Evolutionary conservation across 2,797 vertebrate genomes (phyloP), one percentile per base, ranked within the genome.

Genomic region (Neosalanx taihuensis): DNA sequence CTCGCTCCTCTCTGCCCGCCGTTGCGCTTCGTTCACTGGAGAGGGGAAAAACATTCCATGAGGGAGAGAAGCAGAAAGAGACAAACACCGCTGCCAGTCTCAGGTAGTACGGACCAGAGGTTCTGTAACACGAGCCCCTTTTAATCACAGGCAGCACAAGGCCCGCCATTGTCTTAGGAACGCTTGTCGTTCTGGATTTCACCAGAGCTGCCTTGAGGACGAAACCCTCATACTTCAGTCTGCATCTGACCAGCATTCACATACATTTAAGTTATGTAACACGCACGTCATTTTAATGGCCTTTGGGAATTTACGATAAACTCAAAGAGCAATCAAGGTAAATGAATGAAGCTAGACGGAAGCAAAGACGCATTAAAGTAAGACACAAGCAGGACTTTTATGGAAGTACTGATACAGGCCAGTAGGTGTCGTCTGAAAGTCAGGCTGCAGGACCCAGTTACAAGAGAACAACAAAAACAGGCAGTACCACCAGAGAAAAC

Each of bases 21-120:
- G 92, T 77, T 96, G 95, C 2, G 89, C 91, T 89, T 99, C 97
- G 9, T 97, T 97, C 90, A 92, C 97, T 99, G 89, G 9, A 49
- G 59, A 69, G 69, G 63, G 77, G 83, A 73, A 15, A 81, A 30
- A 70, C 78, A 85, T 82, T 85, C 85, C 73, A 57, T 87, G 31
- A 87, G 84, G 41, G 31, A 13, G 76, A 71, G 74, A 77, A 10
- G 79, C 23, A 56, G 53, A 81, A 30, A 70, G 76, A 13, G 75
- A 65, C 46, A 57, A 66, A 81, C 72, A 77, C 76, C 71, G 78
- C 64, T 4, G 35, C 69, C 61, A 79, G 76, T 84, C 76, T 81
- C 46, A 31, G 17, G 49, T 37, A 20, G 57, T 18, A 56, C 82
- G 79, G 82, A 84, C 61, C 80, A 12, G 80, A 85, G 83, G 76